These are phyloP conservation scores for Labrus mixtus DNA, from an alignment of 2,113 vertebrate species.

Conservation along the genomic window DNA sequence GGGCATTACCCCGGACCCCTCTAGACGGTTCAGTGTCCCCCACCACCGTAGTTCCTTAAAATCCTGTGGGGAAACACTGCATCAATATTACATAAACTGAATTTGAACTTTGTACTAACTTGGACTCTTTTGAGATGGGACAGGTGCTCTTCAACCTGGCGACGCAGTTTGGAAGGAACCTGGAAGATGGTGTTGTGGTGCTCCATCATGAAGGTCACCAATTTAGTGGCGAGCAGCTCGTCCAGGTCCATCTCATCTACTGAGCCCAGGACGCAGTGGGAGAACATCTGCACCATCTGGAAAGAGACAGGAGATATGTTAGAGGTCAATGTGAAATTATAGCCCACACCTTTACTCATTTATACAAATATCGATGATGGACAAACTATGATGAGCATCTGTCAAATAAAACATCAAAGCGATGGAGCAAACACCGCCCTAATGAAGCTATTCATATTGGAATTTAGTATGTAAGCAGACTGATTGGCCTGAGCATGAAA, in stretches of 20 bases:
- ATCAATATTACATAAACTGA: too few species aligned
- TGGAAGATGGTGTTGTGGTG: conserved; percentile 69
- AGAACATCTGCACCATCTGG: conserved; percentile 78
- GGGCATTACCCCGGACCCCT: too few species aligned
- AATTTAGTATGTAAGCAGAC: not conserved
- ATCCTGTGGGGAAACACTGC: too few species aligned
- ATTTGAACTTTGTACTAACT: conserved; percentile 51
- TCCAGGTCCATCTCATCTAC: conserved; percentile 78
- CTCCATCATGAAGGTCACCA: conserved; percentile 78
- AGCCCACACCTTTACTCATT: not conserved
- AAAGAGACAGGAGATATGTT: not conserved
- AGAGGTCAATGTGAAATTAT: not conserved
- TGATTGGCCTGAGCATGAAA: not conserved
- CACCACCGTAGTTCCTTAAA: too few species aligned
- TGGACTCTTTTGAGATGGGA: conserved; percentile 77
- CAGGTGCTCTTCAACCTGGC: conserved; percentile 76
- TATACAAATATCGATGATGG: not conserved
- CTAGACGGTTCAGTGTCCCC: too few species aligned
- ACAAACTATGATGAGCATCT: not conserved
- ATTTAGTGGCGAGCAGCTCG: conserved; percentile 75
- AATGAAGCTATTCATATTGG: not conserved
- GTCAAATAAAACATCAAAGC: not conserved
- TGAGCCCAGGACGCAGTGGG: conserved; percentile 73
- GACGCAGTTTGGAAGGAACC: conserved; percentile 62
- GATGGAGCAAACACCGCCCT: not conserved